Conservation (phyloP, 2,888 invertebrate species). For the Lapara coniferarum region DNA sequence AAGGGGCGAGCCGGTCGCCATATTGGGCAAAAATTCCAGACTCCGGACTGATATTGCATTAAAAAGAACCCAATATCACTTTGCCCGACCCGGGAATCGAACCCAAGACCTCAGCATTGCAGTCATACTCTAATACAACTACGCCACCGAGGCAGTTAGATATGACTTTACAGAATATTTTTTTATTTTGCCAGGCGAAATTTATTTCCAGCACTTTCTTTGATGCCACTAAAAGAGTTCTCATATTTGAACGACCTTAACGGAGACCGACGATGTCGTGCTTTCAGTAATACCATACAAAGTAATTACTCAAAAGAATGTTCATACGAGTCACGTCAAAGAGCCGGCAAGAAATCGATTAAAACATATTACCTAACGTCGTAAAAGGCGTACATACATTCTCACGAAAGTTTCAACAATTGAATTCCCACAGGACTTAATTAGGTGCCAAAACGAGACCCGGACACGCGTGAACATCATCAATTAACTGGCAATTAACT, state of each 20-base stretch:
- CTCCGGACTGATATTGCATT: too few relatives aligned
- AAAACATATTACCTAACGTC: slow-evolving; percentile 26
- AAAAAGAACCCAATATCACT: too few relatives aligned
- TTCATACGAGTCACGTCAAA: slow-evolving; percentile 19
- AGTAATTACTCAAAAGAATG: slow-evolving; percentile 16
- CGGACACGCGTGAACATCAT: slow-evolving; percentile 73
- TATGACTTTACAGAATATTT: too few relatives aligned
- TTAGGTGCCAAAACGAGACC: slow-evolving; percentile 77
- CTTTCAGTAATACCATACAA: background rate
- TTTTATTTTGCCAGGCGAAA: too few relatives aligned
- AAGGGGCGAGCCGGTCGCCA: too few relatives aligned
- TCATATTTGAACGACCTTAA: background rate
- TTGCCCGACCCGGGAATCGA: too few relatives aligned
- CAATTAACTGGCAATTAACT: slow-evolving; percentile 74
- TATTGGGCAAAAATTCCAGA: too few relatives aligned
- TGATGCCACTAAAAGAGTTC: background rate
- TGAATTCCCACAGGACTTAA: slow-evolving; percentile 71
- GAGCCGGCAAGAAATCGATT: slow-evolving; percentile 28
- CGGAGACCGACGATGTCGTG: background rate
- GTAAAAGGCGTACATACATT: slow-evolving; percentile 27
- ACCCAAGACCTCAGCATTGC: too few relatives aligned
- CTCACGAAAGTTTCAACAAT: slow-evolving; percentile 28
- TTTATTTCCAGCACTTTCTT: too few relatives aligned
- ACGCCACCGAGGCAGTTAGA: too few relatives aligned
- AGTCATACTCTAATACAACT: too few relatives aligned